A percentile compares a stretch with the other conserved stretches of the same genome.
Conservation (phyloP, 2,113 vertebrate genomes). For the Catharus minimus region DNA sequence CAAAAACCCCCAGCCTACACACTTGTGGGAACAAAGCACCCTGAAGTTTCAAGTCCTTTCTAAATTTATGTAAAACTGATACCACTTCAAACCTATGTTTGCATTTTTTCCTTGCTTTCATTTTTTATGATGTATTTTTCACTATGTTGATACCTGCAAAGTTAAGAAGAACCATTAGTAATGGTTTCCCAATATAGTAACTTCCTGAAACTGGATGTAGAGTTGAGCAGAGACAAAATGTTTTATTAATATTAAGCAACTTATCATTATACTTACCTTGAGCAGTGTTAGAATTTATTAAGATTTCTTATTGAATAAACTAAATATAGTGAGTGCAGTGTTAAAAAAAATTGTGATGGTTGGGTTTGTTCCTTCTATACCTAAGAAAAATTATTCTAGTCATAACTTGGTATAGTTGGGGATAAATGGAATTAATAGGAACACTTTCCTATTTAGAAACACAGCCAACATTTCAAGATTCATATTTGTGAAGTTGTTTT, state of each 20-base stretch:
- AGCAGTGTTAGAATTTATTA: background rate
- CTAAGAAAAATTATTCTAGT: background rate
- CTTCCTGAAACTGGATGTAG: background rate
- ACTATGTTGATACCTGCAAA: background rate
- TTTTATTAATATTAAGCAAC: background rate
- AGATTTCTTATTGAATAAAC: background rate
- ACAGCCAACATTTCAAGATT: background rate
- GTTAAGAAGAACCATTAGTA: background rate
- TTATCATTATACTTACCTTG: background rate
- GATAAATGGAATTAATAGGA: background rate
- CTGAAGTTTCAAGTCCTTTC: background rate
- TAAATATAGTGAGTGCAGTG: background rate
- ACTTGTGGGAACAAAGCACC: background rate
- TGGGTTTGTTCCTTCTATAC: background rate
- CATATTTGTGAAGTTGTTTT: background rate
- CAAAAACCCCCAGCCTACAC: fast-evolving
- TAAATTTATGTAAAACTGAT: background rate
- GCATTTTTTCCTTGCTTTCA: background rate
- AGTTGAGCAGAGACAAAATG: background rate
- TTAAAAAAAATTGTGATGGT: background rate
- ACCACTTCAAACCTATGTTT: background rate
- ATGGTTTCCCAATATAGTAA: background rate
- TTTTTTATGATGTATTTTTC: background rate
- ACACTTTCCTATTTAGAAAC: background rate
- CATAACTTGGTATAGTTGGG: background rate